Evolutionary conservation across 2,797 vertebrate species (phyloP), one percentile per base, ranked within the genome.

Genomic region (Hemitrygon akajei): DNA sequence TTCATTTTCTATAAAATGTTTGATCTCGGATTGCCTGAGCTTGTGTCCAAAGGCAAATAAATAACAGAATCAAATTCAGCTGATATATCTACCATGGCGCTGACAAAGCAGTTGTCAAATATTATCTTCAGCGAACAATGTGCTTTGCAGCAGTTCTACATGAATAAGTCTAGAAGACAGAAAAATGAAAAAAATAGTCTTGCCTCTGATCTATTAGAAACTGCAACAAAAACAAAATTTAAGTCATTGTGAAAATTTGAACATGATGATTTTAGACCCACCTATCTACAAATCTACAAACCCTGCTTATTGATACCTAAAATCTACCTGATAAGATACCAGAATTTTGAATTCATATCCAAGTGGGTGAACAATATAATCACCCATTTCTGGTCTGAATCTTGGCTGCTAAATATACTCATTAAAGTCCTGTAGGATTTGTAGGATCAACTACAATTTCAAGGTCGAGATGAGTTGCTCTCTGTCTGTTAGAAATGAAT

Each of bases 21-120:
- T 89, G n/a, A 14, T 89, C 30, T 66, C 63, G 14, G 58, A 66
- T 63, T 87, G 84, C 84, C 30, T 7, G 30, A 87, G 14, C 58
- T 34, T 37, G 86, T 89, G 86, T 37, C n/a, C 60, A 89, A 89
- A 69, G n/a, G 69, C 20, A 69, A 89, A 89, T 69, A n/a, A 37
- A 37, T 37, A 22, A 22, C 60, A n/a, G 6, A 63, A 69, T 69
- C 66, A 37, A 20, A 10, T 69, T 22, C 34, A 37, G 2, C 20
- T 34, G 20, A 7, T 7, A 89, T 18, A 66, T 22, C 63, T 69
- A n/a, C 9, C 60, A 20, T 86, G 82, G 56, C n/a, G 25, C 60
- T 69, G n/a, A 3, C 6, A 37, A 37, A 34, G 63, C 9, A 66
- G 18, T 14, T 16, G n/a, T 20, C 60, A n/a, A 20, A 20, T 37